phyloP scores from a whole-genome alignment of 2,888 invertebrate species.

The Argynnis bischoffii region DNA sequence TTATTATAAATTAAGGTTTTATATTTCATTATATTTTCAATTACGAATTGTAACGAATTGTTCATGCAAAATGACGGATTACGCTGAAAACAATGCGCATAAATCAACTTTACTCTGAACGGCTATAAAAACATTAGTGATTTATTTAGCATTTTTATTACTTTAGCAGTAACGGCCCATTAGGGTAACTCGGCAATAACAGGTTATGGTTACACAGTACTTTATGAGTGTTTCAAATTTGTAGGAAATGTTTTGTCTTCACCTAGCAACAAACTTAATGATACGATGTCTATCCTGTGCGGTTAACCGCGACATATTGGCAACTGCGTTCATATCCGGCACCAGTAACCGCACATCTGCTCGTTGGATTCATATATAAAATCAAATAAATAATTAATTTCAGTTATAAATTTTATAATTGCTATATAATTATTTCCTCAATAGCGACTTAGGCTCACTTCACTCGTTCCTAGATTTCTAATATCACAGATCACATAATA shows the following conservation, averaged over 20 bases:
- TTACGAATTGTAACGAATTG: constrained; percentile 10
- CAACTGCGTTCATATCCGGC: constrained; percentile 11
- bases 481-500: too few relatives aligned
- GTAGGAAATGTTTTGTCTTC: constrained; percentile 47
- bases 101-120: constrained; percentile 16
- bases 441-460: too few relatives aligned
- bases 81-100: constrained; percentile 11
- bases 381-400: too few relatives aligned
- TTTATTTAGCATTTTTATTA: constrained; percentile 10
- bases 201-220: not conserved
- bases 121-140: constrained; percentile 8
- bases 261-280: constrained; percentile 46
- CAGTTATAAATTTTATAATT: too few relatives aligned
- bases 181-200: not conserved
- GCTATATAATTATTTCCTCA: too few relatives aligned
- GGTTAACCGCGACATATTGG: constrained; percentile 38
- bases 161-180: not conserved
- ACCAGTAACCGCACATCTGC: constrained; percentile 2
- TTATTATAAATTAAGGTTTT: not conserved
- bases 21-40: not conserved
- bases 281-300: constrained; percentile 40
- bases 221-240: constrained; percentile 2
- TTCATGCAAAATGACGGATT: constrained; percentile 11
- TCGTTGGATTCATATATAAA: not conserved
- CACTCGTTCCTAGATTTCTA: too few relatives aligned